Conservation (phyloP, 2,888 invertebrate species). For the Ennomos erosarius region DNA sequence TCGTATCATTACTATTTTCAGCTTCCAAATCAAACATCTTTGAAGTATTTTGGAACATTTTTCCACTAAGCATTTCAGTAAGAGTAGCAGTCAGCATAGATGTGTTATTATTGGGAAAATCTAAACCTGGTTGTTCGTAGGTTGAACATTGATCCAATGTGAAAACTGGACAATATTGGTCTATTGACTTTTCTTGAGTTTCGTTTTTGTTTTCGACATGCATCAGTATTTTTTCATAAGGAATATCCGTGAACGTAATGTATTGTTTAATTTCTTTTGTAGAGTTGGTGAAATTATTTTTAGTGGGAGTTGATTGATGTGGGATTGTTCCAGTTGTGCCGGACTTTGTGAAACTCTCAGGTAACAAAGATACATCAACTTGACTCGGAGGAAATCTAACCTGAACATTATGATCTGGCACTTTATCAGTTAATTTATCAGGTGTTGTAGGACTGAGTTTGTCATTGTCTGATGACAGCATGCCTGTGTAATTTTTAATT, state of each 20-base stretch:
- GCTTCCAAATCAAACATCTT: too few relatives aligned
- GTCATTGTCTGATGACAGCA: too few relatives aligned
- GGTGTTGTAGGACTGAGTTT: not conserved
- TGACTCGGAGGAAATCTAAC: not conserved
- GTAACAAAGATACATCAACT: not conserved
- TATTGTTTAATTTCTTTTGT: not conserved
- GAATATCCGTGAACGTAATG: not conserved
- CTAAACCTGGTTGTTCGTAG: not conserved
- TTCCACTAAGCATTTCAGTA: conserved; percentile 16
- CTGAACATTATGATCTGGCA: not conserved
- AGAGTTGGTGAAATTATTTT: not conserved
- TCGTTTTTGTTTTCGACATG: conserved; percentile 1
- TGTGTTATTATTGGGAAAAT: not conserved
- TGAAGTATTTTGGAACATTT: not conserved
- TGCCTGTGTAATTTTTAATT: too few relatives aligned
- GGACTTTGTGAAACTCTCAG: not conserved
- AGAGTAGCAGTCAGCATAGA: not conserved
- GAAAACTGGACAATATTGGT: conserved; percentile 4
- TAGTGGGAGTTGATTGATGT: not conserved
- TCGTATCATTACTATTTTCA: not conserved
- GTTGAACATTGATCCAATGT: conserved; percentile 12
- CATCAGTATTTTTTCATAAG: not conserved
- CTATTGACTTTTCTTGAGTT: not conserved
- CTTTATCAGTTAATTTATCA: not conserved
- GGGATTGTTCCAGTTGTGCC: not conserved